Percentiles rank a stretch among this genome's conserved stretches.
Conservation (phyloP, 1,140 invertebrate species). For the Pomacea maculata region DNA sequence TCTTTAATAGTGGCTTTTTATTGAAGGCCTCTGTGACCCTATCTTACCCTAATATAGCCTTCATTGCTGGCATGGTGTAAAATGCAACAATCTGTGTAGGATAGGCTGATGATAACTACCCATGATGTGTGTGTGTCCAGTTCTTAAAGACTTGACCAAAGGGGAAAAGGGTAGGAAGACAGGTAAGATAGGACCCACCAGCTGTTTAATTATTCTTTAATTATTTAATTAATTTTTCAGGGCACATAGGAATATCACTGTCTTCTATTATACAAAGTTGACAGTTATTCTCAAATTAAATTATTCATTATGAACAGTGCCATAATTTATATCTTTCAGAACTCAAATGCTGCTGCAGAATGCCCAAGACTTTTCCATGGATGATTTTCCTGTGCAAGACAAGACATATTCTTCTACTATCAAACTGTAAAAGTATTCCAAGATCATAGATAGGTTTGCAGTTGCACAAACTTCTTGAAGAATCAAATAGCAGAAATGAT, state of each 20-base stretch:
- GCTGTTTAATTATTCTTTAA: not conserved
- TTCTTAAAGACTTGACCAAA: not conserved
- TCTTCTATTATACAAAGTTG: not conserved
- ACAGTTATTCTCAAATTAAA: not conserved
- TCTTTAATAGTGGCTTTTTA: too few species aligned
- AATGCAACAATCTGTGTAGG: too few species aligned
- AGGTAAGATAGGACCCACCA: not conserved
- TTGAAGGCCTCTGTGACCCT: too few species aligned
- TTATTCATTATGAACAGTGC: not conserved
- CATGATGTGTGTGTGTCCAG: not conserved
- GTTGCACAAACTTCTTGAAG: too few species aligned
- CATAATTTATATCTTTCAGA: constrained; percentile 15
- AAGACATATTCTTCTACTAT: not conserved
- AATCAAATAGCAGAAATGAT: too few species aligned
- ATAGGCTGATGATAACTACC: too few species aligned
- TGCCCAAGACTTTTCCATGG: constrained; percentile 33
- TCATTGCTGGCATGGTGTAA: too few species aligned
- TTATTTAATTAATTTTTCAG: not conserved
- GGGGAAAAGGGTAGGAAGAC: too few species aligned
- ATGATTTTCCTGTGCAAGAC: constrained; percentile 19
- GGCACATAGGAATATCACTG: not conserved
- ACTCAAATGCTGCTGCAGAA: constrained; percentile 32
- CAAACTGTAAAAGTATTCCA: not conserved
- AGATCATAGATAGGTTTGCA: too few species aligned
- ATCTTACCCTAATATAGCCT: too few species aligned